Conservation (phyloP, 1,140 invertebrate species). For the Pseudachorutes palmiensis region DNA sequence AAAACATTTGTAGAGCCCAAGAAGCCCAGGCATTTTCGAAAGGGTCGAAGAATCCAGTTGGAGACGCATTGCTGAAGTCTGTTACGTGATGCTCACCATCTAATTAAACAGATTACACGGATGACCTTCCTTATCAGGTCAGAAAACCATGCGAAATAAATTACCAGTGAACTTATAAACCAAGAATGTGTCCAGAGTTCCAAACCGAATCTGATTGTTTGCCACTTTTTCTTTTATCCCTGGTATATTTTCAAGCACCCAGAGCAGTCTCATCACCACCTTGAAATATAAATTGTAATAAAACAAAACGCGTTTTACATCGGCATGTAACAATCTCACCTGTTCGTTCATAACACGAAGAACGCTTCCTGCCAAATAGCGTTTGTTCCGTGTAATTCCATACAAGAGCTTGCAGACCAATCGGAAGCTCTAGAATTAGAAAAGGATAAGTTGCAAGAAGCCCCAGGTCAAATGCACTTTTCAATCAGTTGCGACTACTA, state of each 20-base stretch:
- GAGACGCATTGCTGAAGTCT: conserved; percentile 78
- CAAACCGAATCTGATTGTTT: conserved; percentile 64
- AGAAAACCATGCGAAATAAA: background rate
- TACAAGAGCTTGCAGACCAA: conserved; percentile 59
- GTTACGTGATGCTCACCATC: conserved; percentile 61
- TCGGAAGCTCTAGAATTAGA: conserved; percentile 48
- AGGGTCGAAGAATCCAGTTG: conserved; percentile 87
- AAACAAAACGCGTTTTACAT: background rate
- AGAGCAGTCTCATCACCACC: conserved; percentile 68
- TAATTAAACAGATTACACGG: conserved; percentile 8
- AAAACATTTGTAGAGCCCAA: conserved; percentile 57
- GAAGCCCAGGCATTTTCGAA: conserved; percentile 73
- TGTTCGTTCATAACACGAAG: conserved; percentile 71
- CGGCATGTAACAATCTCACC: conserved; percentile 46
- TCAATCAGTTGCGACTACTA: conserved; percentile 19
- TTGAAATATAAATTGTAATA: conserved; percentile 43
- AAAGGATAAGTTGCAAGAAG: conserved; percentile 15
- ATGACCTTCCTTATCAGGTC: background rate
- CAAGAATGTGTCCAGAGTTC: conserved; percentile 90
- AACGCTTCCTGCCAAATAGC: conserved; percentile 71
- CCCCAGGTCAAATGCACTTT: no score
- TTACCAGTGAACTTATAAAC: conserved; percentile 62
- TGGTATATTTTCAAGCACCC: conserved; percentile 64
- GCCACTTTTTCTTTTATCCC: conserved; percentile 53
- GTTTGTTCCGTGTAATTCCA: conserved; percentile 61